Evolutionary conservation across 2,888 invertebrate genomes (phyloP), one percentile per base, ranked within the genome.

Genomic region (Ornithoptera priamus): DNA sequence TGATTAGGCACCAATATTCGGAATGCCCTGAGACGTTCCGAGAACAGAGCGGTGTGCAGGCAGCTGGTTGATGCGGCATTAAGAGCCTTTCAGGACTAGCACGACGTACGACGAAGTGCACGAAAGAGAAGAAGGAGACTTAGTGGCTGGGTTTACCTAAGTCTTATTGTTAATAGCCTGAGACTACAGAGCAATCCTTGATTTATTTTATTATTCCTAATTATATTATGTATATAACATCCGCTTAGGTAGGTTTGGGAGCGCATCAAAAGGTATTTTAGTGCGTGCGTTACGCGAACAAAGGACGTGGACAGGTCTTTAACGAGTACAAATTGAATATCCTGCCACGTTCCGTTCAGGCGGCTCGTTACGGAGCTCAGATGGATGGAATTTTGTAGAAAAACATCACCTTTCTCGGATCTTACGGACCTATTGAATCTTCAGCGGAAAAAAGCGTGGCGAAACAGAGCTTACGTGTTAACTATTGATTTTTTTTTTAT

Each of bases 271-370:
- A 71, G 24, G 64, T 60, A 64, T 66, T 68, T 76, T 74, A 75
- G 71, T 73, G 73, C 68, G 72, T 81, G 79, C 82, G 83, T 84
- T 81, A 75, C 74, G 78, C 77, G 79, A 78, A 88, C 86, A 88
- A 87, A 78, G 76, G 78, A 63, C 71, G 73, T 72, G 75, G 80
- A 81, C 84, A 81, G 78, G 76, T 80, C 78, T 77, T 80, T 84
- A 85, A 83, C 82, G 77, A 82, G 80, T 79, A 82, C 81, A 86
- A 87, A 89, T 88, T 87, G 86, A 88, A 89, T 81, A 81, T 85
- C 82, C 83, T 83, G 82, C 83, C 77, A 70, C 71, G 72, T 67
- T 67, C 74, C 69, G 73, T 68, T 74, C 69, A 73, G 72, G 80
- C 81, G 82, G 79, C 85, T 84, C 78, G 86, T 84, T 85, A 85